A percentile compares a stretch with the other conserved stretches of the same genome.
These are phyloP conservation scores for Vidua chalybeata DNA, from an alignment of 2,113 vertebrate genomes.

Conservation along the genomic window DNA sequence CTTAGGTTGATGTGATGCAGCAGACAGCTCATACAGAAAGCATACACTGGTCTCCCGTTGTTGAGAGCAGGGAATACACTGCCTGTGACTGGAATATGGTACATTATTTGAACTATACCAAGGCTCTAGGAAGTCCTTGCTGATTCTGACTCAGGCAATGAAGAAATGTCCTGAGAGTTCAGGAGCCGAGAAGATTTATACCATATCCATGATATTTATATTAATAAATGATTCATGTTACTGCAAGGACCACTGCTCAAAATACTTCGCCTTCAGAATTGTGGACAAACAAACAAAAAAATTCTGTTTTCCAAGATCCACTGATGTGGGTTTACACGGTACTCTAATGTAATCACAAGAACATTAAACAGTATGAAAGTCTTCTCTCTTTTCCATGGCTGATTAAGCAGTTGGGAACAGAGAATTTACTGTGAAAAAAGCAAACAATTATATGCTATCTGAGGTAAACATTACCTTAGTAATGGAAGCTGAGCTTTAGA, in stretches of 20 bases:
- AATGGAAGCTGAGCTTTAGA: conserved; percentile 83
- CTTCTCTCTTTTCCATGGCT: conserved; percentile 81
- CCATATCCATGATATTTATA: conserved; percentile 46
- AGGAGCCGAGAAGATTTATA: conserved; percentile 41
- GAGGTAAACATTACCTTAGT: conserved; percentile 93
- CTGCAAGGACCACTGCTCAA: conserved; percentile 45
- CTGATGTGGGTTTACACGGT: conserved; percentile 23
- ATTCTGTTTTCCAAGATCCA: conserved; percentile 7
- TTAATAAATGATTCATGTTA: conserved; percentile 58
- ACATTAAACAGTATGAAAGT: conserved; percentile 68
- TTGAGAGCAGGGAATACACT: neutral
- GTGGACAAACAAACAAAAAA: conserved; percentile 46
- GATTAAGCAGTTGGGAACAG: conserved; percentile 88
- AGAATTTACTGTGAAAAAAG: conserved; percentile 80
- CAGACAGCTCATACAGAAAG: neutral
- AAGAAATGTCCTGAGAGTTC: conserved; percentile 54
- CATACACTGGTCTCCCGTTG: neutral
- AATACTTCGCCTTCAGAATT: conserved; percentile 28
- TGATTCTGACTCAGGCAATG: neutral
- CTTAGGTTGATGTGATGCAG: conserved; percentile 55
- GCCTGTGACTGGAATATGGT: conserved; percentile 64
- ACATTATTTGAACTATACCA: neutral
- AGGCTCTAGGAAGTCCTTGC: conserved; percentile 11
- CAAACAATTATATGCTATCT: conserved; percentile 86
- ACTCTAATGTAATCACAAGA: conserved; percentile 67